Conservation (phyloP, 2,797 vertebrate species). For the Tinamus major region DNA sequence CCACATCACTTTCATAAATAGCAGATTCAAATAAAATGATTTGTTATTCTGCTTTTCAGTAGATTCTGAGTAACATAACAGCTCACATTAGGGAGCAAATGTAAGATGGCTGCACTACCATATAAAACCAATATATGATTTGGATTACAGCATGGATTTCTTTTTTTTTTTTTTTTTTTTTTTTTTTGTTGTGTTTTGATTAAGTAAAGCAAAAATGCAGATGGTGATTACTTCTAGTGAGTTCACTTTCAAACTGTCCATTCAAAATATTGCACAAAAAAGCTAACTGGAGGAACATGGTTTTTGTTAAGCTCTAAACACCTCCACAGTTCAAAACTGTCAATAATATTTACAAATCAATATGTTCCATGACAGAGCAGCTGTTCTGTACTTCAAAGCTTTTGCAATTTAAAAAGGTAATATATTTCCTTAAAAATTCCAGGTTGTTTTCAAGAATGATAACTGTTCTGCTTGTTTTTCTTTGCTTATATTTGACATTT, state of each 20-base stretch:
- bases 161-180: too few species aligned
- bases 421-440: conserved; percentile 38
- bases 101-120: neutral
- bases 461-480: conserved; percentile 27
- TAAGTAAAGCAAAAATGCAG: conserved; percentile 62
- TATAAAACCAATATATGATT: conserved; percentile 4
- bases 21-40: neutral
- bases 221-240: conserved; percentile 42
- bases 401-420: conserved; percentile 42
- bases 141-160: conserved; percentile 44
- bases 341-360: neutral
- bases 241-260: conserved; percentile 44
- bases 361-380: neutral
- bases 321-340: neutral
- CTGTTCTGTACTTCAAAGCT: conserved; percentile 16
- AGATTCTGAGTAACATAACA: neutral
- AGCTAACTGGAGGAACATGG: conserved; percentile 32
- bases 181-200: neutral
- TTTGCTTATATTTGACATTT: conserved; percentile 68
- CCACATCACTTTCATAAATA: neutral
- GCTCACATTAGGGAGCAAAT: conserved; percentile 10
- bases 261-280: conserved; percentile 50
- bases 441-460: conserved; percentile 32
- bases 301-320: conserved; percentile 60
- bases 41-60: neutral